A percentile compares a stretch with the other conserved stretches of the same genome.
phyloP scores from a whole-genome alignment of 2,797 vertebrate genomes.

The Synanceia verrucosa region DNA sequence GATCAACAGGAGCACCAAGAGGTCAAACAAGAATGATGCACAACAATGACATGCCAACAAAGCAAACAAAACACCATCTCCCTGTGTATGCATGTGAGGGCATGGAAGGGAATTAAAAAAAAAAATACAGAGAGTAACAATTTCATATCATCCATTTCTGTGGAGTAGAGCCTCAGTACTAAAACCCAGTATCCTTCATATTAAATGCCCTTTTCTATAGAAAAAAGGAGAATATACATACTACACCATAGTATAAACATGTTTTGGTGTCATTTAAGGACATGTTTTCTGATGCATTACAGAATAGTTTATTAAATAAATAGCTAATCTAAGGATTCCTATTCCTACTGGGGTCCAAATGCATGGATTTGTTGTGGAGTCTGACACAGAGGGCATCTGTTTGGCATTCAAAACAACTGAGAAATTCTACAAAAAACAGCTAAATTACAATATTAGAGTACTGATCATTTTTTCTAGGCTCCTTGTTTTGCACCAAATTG shows the following conservation, averaged over 20 bases:
- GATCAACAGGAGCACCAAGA: neutral
- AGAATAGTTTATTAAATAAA: too few relatives aligned
- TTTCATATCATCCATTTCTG: neutral
- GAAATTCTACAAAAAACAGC: too few relatives aligned
- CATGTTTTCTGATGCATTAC: neutral
- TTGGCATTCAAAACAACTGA: too few relatives aligned
- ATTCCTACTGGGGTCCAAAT: neutral
- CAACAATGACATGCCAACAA: neutral
- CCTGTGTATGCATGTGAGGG: neutral
- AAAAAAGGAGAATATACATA: neutral
- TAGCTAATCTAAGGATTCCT: neutral
- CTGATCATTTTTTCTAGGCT: too few relatives aligned
- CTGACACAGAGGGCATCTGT: too few relatives aligned
- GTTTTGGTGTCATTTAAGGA: neutral
- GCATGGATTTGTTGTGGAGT: neutral
- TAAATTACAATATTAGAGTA: too few relatives aligned
- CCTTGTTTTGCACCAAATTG: too few relatives aligned
- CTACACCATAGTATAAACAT: neutral
- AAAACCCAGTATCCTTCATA: neutral
- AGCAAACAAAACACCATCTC: neutral
- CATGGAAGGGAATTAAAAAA: neutral
- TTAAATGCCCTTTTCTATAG: neutral
- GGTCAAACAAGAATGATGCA: constrained; percentile 1
- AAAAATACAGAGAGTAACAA: neutral
- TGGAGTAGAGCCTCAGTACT: neutral